Base-by-base conservation (phyloP, 2,888 invertebrate genomes). In the Nasonovia ribisnigri region DNA sequence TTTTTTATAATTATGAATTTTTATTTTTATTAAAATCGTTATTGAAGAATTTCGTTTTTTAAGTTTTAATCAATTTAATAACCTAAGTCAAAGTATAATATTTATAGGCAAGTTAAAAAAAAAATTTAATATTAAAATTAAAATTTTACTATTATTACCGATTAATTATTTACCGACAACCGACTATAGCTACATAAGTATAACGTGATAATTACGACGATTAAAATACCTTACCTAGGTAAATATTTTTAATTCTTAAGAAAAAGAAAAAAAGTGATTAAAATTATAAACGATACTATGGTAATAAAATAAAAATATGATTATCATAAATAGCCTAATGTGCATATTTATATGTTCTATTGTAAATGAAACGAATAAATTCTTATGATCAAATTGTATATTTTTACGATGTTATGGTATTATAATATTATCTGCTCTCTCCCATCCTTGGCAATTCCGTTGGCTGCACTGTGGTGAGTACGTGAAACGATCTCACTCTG, bases 391-490 rank as follows among this genome's bases (percentile, higher is more conserved):
- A 77, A 77, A 77, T 36, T 36, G 8, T 3, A 77, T 3, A 36
- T 36, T 36, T 77, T 36, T 42, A 20, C 2, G 36, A 20, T 77
- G 77, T 36, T 77, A 77, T 77, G 3, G 77, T 77, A 77, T 20
- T 36, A 77, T 8, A 36, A 36, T 36, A 77, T 77, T 77, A 24
- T 77, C 29, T 24, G 29, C 43, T 26, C 24, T 43, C 43, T 43
- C 43, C 26, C 84, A 10, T 54, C 24, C 20, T 36, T 13, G 26
- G 36, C 36, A 11, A 36, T 51, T 26, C 16, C 16, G 92, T 93
- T 93, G 92, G 92, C 92, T 43, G 54, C 92, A 93, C 92, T 93
- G 92, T 16, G 46, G 54, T 16, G 92, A 3, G 26, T 54, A 88
- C 48, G 87, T 42, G 92, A 36, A 36, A 92, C 88, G 89, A 77